Base-by-base conservation (phyloP, 1,140 invertebrate species). In the Helicoverpa zea region DNA sequence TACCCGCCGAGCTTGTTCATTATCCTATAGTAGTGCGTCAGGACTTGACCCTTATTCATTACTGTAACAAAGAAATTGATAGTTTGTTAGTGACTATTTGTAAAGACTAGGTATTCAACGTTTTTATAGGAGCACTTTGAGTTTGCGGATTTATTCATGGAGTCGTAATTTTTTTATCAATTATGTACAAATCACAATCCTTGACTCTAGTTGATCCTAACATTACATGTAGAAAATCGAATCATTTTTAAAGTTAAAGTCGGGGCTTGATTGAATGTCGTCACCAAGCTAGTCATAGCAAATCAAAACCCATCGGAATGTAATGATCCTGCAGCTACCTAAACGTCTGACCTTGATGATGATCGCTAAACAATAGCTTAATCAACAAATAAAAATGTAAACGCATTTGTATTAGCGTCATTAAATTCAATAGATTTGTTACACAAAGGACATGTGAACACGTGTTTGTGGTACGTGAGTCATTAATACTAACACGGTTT, bases 1-100 rank as follows among this genome's bases (percentile, higher is more conserved):
- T 98, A 99, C 2, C 99, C 99, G 5, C 98, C 99, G 83, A 97
- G 97, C 94, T 99, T 99, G 95, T 99, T 99, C 97, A 99, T 98
- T 83, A 99, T 88, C 88, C 98, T 96, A 94, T 98, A 99, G 95
- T 99, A 99, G 91, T 98, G 98, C 7, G 98, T 99, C 94, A 99
- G 96, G 35, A 99, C 98, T 95, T 99, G 99, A 5, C 99, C 99
- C 95, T 99, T 99, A 91, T 98, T 97, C 87, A 99, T 98, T 92
- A 99, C 98, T 99, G 95, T 80, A 96, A 97, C 92, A 87, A 92
- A 87, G 85, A 84, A 82, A 13, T 35, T 73, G n/a, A 23, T 11
- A 30, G 49, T 30, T 5, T 51, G 0, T 30, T 63, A 10, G 35
- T 43, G 35, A 35, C 0, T 35, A 43, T 43, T 43, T 43, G 0